Evolutionary conservation across 2,888 invertebrate genomes (phyloP).

Genomic region (Pachymerium ferrugineum): DNA sequence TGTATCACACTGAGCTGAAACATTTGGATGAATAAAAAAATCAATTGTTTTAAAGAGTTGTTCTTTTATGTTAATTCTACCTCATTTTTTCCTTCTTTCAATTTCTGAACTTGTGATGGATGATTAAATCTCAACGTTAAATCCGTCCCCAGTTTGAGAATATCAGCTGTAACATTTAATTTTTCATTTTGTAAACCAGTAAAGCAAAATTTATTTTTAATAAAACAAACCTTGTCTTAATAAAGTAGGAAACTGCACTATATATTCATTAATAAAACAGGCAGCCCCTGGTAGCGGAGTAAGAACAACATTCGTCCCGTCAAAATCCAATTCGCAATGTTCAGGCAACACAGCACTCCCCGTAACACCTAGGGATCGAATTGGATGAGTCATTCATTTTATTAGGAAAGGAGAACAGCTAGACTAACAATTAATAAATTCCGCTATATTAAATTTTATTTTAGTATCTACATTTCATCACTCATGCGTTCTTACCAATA

Average conservation of each 20-base stretch:
- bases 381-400: slow-evolving; percentile 14
- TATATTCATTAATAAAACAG: not conserved
- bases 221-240: slow-evolving; percentile 23
- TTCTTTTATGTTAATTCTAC: not conserved
- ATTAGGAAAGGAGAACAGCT: not conserved
- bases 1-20: not conserved
- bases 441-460: too few species aligned
- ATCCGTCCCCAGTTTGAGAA: slow-evolving; percentile 25
- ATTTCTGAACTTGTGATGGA: slow-evolving; percentile 25
- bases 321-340: slow-evolving; percentile 30
- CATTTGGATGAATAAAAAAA: not conserved
- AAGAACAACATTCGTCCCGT: slow-evolving; percentile 15
- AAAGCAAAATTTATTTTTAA: not conserved
- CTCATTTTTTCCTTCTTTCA: slow-evolving; percentile 6
- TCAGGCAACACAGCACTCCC: not conserved
- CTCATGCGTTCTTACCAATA: not conserved
- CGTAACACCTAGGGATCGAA: slow-evolving; percentile 7
- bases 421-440: too few species aligned
- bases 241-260: not conserved
- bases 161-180: slow-evolving; percentile 27
- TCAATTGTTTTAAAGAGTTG: not conserved
- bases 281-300: not conserved
- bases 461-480: not conserved
- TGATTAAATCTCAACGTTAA: slow-evolving; percentile 28
- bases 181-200: not conserved